Evolutionary conservation across 2,113 vertebrate genomes (phyloP).

Genomic region (Boleophthalmus pectinirostris): DNA sequence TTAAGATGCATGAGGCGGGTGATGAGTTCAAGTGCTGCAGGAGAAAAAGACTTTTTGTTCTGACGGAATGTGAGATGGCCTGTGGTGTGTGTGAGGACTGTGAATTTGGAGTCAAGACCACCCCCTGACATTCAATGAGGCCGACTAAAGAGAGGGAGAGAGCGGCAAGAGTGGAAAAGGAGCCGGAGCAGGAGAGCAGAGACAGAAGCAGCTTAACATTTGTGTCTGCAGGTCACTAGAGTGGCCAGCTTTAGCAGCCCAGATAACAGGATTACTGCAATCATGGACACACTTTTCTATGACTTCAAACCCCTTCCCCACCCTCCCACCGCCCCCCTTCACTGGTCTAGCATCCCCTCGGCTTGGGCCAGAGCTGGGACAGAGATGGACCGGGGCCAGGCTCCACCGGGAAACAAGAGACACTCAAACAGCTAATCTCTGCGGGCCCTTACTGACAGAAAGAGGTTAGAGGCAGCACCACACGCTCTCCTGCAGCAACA

Average conservation of each 20-base stretch:
- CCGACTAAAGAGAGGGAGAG: conserved; percentile 66
- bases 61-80: conserved; percentile 68
- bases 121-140: conserved; percentile 74
- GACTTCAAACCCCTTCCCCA: conserved; percentile 57
- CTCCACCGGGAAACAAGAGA: conserved; percentile 73
- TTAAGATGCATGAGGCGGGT: conserved; percentile 67
- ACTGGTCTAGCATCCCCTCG: conserved; percentile 44
- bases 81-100: conserved; percentile 70
- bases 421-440: conserved; percentile 79
- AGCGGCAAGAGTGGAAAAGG: conserved; percentile 52
- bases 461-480: conserved; percentile 72
- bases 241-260: conserved; percentile 78
- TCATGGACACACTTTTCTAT: conserved; percentile 70
- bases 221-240: conserved; percentile 78
- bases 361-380: conserved; percentile 63
- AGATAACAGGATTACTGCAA: conserved; percentile 83
- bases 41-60: conserved; percentile 73
- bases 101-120: conserved; percentile 68
- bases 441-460: conserved; percentile 76
- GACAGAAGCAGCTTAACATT: conserved; percentile 78
- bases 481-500: conserved; percentile 52
- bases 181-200: conserved; percentile 46
- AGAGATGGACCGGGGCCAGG: conserved; percentile 68
- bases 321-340: conserved; percentile 27
- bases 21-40: conserved; percentile 58